Percentiles rank a stretch among this genome's conserved stretches.
Evolutionary conservation across 1,140 invertebrate species (phyloP).

Genomic region (Antheraea pernyi): DNA sequence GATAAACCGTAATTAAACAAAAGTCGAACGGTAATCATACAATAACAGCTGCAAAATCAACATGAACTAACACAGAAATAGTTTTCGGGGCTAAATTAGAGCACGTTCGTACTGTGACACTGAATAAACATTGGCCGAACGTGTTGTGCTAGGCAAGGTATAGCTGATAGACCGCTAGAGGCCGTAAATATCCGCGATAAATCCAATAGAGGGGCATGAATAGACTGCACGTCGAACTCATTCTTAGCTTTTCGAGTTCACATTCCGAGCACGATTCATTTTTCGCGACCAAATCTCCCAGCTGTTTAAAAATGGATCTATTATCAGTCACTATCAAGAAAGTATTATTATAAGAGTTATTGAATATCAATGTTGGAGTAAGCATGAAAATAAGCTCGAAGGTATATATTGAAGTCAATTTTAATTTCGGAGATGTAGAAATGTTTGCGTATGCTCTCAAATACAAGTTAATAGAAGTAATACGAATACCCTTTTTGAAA

Average conservation of each 20-base stretch:
- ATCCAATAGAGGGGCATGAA: not conserved
- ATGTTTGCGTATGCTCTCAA: too few relatives aligned
- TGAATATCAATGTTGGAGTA: too few relatives aligned
- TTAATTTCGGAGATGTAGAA: too few relatives aligned
- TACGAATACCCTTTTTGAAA: too few relatives aligned
- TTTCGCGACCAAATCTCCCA: not conserved
- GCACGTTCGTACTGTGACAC: not conserved
- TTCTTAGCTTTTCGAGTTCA: not conserved
- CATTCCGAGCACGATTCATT: not conserved
- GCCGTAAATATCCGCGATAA: constrained; percentile 1
- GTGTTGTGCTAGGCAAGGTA: not conserved
- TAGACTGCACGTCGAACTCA: not conserved
- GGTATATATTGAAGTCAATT: too few relatives aligned
- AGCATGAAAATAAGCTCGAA: too few relatives aligned
- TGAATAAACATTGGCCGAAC: not conserved
- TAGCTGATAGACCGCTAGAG: not conserved
- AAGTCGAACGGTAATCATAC: not conserved
- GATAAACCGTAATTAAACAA: too few relatives aligned
- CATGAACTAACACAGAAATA: not conserved
- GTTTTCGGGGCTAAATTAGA: not conserved
- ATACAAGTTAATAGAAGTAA: too few relatives aligned
- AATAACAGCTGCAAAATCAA: not conserved
- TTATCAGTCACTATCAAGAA: too few relatives aligned
- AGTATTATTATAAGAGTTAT: too few relatives aligned
- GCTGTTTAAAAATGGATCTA: too few relatives aligned